These are phyloP conservation scores for Eunapius fragilis DNA, from an alignment of 37 sponge, comb jelly and placozoan genomes.

Conservation along the genomic window DNA sequence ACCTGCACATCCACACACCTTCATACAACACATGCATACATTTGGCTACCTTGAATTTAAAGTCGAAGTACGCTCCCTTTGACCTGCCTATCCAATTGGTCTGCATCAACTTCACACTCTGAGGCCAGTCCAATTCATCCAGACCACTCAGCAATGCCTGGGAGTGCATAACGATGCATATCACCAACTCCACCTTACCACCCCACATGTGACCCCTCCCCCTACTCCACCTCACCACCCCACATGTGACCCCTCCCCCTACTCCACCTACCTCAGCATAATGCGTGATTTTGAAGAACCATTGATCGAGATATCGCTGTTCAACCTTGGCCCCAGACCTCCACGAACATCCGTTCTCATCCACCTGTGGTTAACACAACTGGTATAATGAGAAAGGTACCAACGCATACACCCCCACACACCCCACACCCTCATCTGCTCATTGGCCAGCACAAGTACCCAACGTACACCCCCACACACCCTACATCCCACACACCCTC, in stretches of 20 bases:
- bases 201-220: background rate
- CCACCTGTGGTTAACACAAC: conserved; percentile 40
- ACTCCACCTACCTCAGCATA: conserved; percentile 63
- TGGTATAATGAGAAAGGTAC: background rate
- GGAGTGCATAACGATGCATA: too few relatives aligned
- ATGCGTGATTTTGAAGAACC: conserved; percentile 80
- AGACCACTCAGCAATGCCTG: conserved; percentile 71
- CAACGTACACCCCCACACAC: conserved; percentile 32
- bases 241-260: background rate
- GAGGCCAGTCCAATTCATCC: conserved; percentile 80
- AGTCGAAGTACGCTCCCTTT: conserved; percentile 73
- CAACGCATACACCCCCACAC: too few relatives aligned
- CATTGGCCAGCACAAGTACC: conserved; percentile 62
- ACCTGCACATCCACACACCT: too few relatives aligned
- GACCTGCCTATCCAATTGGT: conserved; percentile 78
- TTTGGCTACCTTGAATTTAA: conserved; percentile 36
- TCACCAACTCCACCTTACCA: too few relatives aligned
- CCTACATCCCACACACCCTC: conserved; percentile 85
- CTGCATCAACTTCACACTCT: conserved; percentile 71
- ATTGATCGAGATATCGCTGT: conserved; percentile 70
- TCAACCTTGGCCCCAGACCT: conserved; percentile 84
- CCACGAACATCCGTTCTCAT: conserved; percentile 80
- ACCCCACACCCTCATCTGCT: conserved; percentile 64
- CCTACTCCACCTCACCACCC: background rate
- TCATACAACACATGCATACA: too few relatives aligned